Evolutionary conservation across 2,888 invertebrate species (phyloP), one percentile per base, ranked within the genome.

Genomic region (Drosophila robusta): DNA sequence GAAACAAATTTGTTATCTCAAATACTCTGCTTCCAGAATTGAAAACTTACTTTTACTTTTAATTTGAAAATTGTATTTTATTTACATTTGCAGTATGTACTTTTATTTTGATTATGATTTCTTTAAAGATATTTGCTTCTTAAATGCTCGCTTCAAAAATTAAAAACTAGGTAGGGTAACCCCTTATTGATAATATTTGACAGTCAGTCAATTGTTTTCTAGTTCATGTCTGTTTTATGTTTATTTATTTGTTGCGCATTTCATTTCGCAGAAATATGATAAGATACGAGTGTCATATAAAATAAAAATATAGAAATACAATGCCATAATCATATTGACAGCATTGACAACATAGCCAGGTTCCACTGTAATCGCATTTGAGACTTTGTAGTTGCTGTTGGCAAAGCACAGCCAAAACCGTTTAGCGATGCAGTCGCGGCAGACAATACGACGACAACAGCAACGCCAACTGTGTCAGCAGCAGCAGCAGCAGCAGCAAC

Each of bases 371-470:
- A 41, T 42, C 41, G 51, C 63, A 51, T 68, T 65, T 49, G 49
- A 44, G 50, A 18, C 9, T 39, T 16, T 29, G 38, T 39, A 9
- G 54, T 24, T 49, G 62, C 41, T 41, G 58, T 14, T 47, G 47
- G 39, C 61, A 41, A 39, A 42, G 42, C 49, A 24, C 39, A 65
- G 56, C 26, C 55, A 54, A 65, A 67, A 60, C 46, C 64, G 49
- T 71, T 74, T 67, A 57, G 47, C 44, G 12, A n/a, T 46, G 67
- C 47, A 58, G 50, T 52, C 54, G 55, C 50, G 34, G 64, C 85
- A 80, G 82, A 80, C 86, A 82, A 54, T 42, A 26, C 62, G 79
- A 85, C 76, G 76, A 69, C 79, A 71, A 29, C 58, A 71, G 46
- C 60, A 54, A 54, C 44, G 52, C 63, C 70, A 75, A 82, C 63